Percentiles rank a stretch among this genome's conserved stretches.
These are phyloP conservation scores for Magallana ariakensis DNA, from an alignment of 1,140 invertebrate species.

Conservation along the genomic window DNA sequence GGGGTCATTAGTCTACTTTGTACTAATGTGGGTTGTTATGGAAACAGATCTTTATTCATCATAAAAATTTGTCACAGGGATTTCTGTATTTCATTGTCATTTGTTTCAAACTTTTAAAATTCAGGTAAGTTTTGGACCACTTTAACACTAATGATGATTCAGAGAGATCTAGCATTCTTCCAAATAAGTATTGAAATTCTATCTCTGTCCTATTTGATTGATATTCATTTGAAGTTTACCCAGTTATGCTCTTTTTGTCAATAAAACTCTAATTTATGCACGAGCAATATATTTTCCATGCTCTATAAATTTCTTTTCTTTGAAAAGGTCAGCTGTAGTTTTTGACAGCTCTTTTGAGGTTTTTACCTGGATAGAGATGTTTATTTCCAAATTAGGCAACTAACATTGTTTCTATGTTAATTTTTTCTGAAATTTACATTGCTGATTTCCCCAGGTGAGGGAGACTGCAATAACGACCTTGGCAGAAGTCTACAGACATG, in stretches of 20 bases:
- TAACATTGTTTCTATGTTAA: background rate
- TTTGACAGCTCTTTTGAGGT: slow-evolving; percentile 8
- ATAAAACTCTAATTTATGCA: background rate
- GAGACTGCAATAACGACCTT: slow-evolving; percentile 92
- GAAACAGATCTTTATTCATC: background rate
- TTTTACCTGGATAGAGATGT: background rate
- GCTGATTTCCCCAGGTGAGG: slow-evolving; percentile 80
- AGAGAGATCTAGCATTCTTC: too few relatives aligned
- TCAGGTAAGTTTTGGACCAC: too few relatives aligned
- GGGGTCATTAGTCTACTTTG: too few relatives aligned
- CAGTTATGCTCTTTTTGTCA: background rate
- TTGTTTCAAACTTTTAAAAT: too few relatives aligned
- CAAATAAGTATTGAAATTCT: too few relatives aligned
- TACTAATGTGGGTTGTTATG: background rate
- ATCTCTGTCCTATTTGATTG: too few relatives aligned
- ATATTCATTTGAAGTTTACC: background rate
- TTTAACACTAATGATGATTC: too few relatives aligned
- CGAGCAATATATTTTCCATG: background rate
- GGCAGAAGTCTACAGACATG: slow-evolving; percentile 94
- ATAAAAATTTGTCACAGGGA: too few relatives aligned
- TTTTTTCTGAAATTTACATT: background rate
- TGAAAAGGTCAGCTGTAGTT: background rate
- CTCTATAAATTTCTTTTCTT: slow-evolving; percentile 2
- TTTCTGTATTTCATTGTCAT: too few relatives aligned
- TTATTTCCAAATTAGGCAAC: background rate